phyloP scores from a whole-genome alignment of 2,888 invertebrate genomes.

The Caenorhabditis afra region DNA sequence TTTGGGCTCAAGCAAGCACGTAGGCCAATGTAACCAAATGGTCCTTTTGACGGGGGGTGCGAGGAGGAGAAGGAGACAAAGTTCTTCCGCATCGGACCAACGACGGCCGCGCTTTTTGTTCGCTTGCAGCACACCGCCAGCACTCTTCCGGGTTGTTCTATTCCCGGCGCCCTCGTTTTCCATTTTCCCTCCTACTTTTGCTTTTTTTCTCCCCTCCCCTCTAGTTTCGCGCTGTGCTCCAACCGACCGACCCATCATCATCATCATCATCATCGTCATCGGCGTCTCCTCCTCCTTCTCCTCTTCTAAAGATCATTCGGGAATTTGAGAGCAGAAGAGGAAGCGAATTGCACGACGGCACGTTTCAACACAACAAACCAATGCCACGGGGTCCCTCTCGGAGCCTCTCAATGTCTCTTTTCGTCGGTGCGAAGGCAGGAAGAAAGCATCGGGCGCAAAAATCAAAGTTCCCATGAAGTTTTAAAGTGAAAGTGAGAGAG shows the following conservation, averaged over 20 bases:
- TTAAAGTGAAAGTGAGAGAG: not conserved
- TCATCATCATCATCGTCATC: constrained; percentile 34
- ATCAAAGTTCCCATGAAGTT: constrained; percentile 45
- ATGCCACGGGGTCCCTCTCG: no score
- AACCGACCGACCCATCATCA: constrained; percentile 20
- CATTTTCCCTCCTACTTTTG: not conserved
- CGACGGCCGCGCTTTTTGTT: constrained; percentile 36
- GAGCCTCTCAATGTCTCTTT: constrained; percentile 23
- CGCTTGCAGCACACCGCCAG: constrained; percentile 35
- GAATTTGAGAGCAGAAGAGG: not conserved
- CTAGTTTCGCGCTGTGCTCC: constrained; percentile 14
- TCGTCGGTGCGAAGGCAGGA: not conserved
- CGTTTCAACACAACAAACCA: constrained; percentile 40
- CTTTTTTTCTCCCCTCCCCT: constrained; percentile 15
- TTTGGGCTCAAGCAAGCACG: constrained; percentile 22
- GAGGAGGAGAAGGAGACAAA: not conserved
- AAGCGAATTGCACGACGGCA: constrained; percentile 50
- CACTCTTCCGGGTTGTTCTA: constrained; percentile 57
- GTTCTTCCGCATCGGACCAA: constrained; percentile 18
- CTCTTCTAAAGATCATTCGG: constrained; percentile 49
- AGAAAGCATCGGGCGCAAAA: no score
- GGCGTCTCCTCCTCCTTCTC: constrained; percentile 22
- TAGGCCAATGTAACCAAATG: constrained; percentile 37
- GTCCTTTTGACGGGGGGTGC: not conserved
- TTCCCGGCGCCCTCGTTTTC: constrained; percentile 23